Percentiles rank a stretch among this genome's conserved stretches.
phyloP scores from a whole-genome alignment of 2,113 vertebrate genomes.

The Megaceryle torquata region DNA sequence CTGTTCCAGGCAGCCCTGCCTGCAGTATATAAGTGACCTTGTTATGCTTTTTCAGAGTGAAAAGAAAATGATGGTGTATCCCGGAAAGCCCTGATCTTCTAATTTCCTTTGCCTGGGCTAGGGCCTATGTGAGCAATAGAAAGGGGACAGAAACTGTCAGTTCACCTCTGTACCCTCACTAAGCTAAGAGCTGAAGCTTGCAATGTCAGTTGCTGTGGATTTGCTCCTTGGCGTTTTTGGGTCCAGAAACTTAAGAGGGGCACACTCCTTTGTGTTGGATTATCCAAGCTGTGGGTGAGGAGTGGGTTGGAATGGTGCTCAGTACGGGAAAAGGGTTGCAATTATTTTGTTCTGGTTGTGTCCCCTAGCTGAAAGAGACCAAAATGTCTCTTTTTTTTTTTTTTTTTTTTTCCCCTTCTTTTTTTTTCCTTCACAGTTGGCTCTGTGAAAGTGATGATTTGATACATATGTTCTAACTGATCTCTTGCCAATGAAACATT shows the following conservation, averaged over 20 bases:
- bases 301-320: not conserved
- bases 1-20: not conserved
- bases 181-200: not conserved
- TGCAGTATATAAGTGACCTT: not conserved
- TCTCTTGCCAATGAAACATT: slow-evolving; percentile 23
- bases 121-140: not conserved
- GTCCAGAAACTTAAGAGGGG: not conserved
- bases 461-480: slow-evolving; percentile 27
- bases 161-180: rapidly evolving
- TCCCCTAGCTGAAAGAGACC: not conserved
- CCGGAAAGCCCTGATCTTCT: not conserved
- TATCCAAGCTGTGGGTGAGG: not conserved
- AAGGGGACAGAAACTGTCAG: not conserved
- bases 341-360: not conserved
- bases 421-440: not conserved
- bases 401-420: too few relatives aligned
- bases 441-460: not conserved
- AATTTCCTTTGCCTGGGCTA: not conserved
- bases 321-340: not conserved
- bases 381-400: not conserved
- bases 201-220: not conserved
- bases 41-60: not conserved
- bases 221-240: not conserved
- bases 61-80: not conserved
- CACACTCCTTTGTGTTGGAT: not conserved